phyloP scores from a whole-genome alignment of 2,888 invertebrate species.

The Hylaea fasciaria region DNA sequence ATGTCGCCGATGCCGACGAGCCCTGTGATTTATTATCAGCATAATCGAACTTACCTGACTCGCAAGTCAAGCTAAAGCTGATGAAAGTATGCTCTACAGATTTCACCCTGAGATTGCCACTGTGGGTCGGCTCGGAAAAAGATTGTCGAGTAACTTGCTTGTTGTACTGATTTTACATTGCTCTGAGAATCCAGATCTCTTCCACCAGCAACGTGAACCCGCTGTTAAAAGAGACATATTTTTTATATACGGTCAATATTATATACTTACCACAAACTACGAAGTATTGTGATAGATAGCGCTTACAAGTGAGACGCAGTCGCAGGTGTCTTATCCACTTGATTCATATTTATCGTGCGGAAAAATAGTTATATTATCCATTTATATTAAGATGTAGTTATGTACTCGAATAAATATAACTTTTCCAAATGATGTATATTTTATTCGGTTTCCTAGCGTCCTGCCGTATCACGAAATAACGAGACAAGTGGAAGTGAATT shows the following conservation, averaged over 20 bases:
- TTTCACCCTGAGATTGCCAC: no score
- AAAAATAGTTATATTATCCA: constrained; percentile 83
- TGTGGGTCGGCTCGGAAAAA: constrained; percentile 12
- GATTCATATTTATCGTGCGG: constrained; percentile 82
- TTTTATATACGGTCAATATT: constrained; percentile 67
- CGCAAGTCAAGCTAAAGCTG: no score
- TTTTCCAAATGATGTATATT: constrained; percentile 71
- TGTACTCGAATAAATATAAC: constrained; percentile 86
- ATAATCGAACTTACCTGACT: no score
- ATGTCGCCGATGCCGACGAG: no score
- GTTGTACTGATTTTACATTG: constrained; percentile 21
- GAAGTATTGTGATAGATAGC: constrained; percentile 79
- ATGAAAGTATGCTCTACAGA: no score
- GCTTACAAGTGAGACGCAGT: constrained; percentile 64
- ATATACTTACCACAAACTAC: constrained; percentile 67
- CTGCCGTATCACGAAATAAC: no score
- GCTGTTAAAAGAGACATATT: constrained; percentile 72
- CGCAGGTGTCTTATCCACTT: constrained; percentile 75
- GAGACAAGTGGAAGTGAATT: no score
- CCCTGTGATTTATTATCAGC: no score
- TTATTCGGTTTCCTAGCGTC: constrained; percentile 48
- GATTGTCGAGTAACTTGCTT: constrained; percentile 38
- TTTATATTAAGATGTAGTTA: constrained; percentile 85
- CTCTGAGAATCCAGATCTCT: constrained; percentile 53
- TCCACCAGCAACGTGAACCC: constrained; percentile 57